These are phyloP conservation scores for Gorsachius goisagi DNA, from an alignment of 2,113 vertebrate species.

Conservation along the genomic window DNA sequence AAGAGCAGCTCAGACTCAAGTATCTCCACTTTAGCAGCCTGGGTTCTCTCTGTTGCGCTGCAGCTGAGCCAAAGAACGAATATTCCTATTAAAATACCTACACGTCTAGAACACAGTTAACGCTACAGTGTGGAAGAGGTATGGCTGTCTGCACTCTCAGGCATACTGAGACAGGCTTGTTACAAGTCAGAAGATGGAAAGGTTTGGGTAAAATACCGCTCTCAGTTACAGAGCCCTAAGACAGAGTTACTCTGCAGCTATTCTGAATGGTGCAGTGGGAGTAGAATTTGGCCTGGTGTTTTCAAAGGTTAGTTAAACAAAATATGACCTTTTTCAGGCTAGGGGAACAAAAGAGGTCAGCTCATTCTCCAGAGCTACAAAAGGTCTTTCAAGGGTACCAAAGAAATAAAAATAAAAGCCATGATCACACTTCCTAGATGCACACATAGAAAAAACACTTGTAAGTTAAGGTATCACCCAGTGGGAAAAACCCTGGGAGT, in stretches of 20 bases:
- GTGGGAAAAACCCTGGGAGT: background rate
- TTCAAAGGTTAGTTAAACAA: slow-evolving; percentile 66
- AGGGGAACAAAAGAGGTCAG: slow-evolving; percentile 45
- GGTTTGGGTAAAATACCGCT: background rate
- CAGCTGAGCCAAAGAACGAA: background rate
- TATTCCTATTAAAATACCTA: background rate
- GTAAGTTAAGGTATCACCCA: background rate
- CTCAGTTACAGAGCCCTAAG: background rate
- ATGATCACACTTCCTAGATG: slow-evolving; percentile 37
- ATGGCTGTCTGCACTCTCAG: background rate
- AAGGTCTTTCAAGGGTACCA: slow-evolving; percentile 51
- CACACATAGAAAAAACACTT: background rate
- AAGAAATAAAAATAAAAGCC: slow-evolving; percentile 62
- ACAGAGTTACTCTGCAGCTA: background rate
- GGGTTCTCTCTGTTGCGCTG: background rate
- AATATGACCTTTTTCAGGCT: slow-evolving; percentile 57
- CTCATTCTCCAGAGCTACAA: slow-evolving; percentile 54
- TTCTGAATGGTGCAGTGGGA: slow-evolving; percentile 34
- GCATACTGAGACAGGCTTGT: background rate
- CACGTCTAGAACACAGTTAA: background rate
- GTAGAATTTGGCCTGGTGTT: slow-evolving; percentile 40
- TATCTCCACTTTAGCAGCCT: background rate
- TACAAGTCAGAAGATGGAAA: background rate
- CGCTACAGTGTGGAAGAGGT: background rate
- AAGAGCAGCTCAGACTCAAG: background rate